Percentiles rank a stretch among this genome's conserved stretches.
Evolutionary conservation across 53 echinoderm and acorn worm genomes (phyloP).

Genomic region (Actinopyga echinites): DNA sequence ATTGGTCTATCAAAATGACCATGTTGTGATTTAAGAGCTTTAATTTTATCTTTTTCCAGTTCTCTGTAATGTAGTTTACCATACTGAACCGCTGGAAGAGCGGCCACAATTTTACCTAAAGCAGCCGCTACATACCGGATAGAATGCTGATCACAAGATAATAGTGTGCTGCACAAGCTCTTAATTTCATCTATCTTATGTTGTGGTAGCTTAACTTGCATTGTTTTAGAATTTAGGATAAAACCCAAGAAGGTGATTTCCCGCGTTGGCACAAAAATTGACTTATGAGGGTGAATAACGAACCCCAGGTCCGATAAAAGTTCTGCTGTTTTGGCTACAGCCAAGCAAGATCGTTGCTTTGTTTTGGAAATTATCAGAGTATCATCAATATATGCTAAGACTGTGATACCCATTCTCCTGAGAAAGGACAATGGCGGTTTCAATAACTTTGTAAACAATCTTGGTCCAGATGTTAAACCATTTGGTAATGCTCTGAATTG

Average conservation of each 20-base stretch:
- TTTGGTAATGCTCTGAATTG: constrained; percentile 32
- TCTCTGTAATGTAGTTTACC: constrained; percentile 16
- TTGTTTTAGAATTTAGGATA: constrained; percentile 34
- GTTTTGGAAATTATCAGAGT: constrained; percentile 32
- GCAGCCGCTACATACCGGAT: constrained; percentile 24
- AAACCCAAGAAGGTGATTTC: constrained; percentile 46
- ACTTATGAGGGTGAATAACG: constrained; percentile 41
- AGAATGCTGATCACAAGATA: constrained; percentile 8
- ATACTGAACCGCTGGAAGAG: constrained; percentile 32
- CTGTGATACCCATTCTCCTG: constrained; percentile 6
- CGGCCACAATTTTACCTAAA: constrained; percentile 36
- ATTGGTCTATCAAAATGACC: constrained; percentile 59
- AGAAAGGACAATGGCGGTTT: constrained; percentile 37
- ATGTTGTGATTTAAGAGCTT: constrained; percentile 25
- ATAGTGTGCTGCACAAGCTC: constrained; percentile 1
- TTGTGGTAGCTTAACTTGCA: constrained; percentile 36
- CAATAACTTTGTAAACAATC: constrained; percentile 47
- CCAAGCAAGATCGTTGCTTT: not conserved
- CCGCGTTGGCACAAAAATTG: constrained; percentile 30
- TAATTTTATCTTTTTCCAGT: constrained; percentile 15
- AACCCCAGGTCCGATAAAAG: constrained; percentile 47
- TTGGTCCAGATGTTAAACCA: constrained; percentile 38
- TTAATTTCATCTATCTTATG: constrained; percentile 23
- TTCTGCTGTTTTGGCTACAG: constrained; percentile 24
- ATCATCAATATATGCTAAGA: constrained; percentile 46